These are phyloP conservation scores for Helleia helle DNA, from an alignment of 2,888 invertebrate genomes.

Conservation along the genomic window DNA sequence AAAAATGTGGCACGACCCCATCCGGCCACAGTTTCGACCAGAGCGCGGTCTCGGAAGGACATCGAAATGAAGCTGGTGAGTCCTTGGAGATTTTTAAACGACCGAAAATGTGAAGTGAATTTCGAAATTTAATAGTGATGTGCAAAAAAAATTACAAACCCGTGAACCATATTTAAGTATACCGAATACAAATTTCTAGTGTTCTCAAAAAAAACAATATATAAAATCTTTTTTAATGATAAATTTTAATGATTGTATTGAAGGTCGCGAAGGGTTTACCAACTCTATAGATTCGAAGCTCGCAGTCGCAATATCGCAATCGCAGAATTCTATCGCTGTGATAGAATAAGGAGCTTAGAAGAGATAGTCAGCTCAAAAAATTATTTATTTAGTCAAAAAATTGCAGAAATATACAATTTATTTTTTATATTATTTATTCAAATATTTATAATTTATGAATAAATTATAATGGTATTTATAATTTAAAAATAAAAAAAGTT, in stretches of 20 bases:
- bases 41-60: constrained; percentile 56
- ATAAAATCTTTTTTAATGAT: too few species aligned
- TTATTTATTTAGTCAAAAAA: too few species aligned
- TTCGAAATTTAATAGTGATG: constrained; percentile 24
- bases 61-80: constrained; percentile 67
- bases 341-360: neutral
- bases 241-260: too few species aligned
- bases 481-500: too few species aligned
- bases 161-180: constrained; percentile 7
- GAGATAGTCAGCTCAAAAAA: neutral
- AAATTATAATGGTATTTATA: too few species aligned
- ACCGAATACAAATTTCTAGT: too few species aligned
- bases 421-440: too few species aligned
- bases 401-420: neutral
- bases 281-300: neutral
- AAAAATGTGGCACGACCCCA: constrained; percentile 54
- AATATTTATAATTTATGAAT: too few species aligned
- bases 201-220: too few species aligned
- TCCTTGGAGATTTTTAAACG: constrained; percentile 49
- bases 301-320: too few species aligned
- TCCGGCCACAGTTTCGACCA: constrained; percentile 51
- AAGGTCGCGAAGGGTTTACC: too few species aligned
- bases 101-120: constrained; percentile 31
- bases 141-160: constrained; percentile 11
- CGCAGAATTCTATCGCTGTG: neutral